Base-by-base conservation (phyloP, 2,888 invertebrate genomes). In the Cacoxenus indagator region DNA sequence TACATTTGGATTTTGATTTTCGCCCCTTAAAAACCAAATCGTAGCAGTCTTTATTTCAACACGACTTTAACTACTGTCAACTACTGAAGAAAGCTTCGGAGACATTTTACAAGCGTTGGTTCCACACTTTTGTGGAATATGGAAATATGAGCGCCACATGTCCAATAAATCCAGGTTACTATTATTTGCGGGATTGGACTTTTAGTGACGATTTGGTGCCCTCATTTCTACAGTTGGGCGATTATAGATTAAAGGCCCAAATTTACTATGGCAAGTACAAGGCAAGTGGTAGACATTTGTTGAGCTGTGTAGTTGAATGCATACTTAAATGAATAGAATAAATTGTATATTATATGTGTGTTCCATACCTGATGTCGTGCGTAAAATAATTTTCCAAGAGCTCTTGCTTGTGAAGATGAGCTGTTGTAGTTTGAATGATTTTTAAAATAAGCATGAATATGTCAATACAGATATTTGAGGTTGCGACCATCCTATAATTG, bases 171-270 rank as follows among this genome's bases (percentile, higher is more conserved):
- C 27, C 22, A 4, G 61, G 43, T 4, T 2, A 17, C 5, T 61
- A 61, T 22, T 61, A 61, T 61, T n/a, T 61, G 19, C 43, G 27
- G 6, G 43, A 37, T 37, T 61, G 61, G 61, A 61, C 61, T 0
- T 14, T 61, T 17, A 43, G 24, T 9, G 61, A 29, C 14, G 22
- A 43, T 61, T 37, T 61, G 19, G 61, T 61, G 22, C 61, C 61
- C 5, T 61, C 61, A 9, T 61, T 61, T 61, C 17, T 61, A n/a
- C 43, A 61, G 19, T 61, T 61, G 43, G 61, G 61, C 43, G 61
- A 43, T 22, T 61, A 61, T 61, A 9, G 43, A 17, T 22, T 61
- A 4, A 61, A 61, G 22, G 43, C 37, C 19, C 9, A 22, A 4
- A 14, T 43, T 4, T 61, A 43, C 22, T 61, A 61, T 61, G 61